Conservation (phyloP, 2,888 invertebrate genomes). For the Caenorhabditis drosophilae region DNA sequence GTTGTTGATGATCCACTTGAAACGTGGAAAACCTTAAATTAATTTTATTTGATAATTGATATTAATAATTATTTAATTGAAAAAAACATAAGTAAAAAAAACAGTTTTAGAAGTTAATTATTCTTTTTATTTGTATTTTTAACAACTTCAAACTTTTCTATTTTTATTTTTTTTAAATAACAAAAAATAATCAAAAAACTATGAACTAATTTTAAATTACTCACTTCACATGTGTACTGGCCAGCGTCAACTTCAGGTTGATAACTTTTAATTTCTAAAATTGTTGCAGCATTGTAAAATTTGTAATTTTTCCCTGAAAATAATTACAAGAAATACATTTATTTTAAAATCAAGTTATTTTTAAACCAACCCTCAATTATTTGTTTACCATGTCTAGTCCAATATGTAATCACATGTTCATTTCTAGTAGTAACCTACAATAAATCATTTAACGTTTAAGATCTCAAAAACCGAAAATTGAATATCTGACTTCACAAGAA, state of each 20-base stretch:
- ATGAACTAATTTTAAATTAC: not conserved
- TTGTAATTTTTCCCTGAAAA: conserved; percentile 28
- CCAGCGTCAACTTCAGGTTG: conserved; percentile 46
- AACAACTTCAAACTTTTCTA: too few species aligned
- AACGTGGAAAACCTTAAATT: conserved; percentile 27
- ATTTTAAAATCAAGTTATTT: not conserved
- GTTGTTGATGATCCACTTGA: conserved; percentile 28
- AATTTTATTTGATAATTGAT: conserved; percentile 1
- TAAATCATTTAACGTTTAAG: not conserved
- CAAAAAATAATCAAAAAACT: not conserved
- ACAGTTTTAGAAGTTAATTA: too few species aligned
- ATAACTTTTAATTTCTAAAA: conserved; percentile 46
- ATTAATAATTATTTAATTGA: not conserved
- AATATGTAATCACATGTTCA: conserved; percentile 39
- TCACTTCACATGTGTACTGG: conserved; percentile 47
- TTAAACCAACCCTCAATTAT: conserved; percentile 12
- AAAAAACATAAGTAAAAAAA: too few species aligned
- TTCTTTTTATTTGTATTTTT: too few species aligned
- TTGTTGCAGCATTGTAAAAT: conserved; percentile 40
- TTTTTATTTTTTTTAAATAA: too few species aligned
- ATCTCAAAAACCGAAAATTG: not conserved
- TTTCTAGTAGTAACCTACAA: conserved; percentile 33
- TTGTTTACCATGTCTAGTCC: conserved; percentile 42
- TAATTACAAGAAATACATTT: too few species aligned
- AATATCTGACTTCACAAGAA: conserved; percentile 47